Evolutionary conservation across 2,888 invertebrate genomes (phyloP).

Genomic region (Drosophila emarginata): DNA sequence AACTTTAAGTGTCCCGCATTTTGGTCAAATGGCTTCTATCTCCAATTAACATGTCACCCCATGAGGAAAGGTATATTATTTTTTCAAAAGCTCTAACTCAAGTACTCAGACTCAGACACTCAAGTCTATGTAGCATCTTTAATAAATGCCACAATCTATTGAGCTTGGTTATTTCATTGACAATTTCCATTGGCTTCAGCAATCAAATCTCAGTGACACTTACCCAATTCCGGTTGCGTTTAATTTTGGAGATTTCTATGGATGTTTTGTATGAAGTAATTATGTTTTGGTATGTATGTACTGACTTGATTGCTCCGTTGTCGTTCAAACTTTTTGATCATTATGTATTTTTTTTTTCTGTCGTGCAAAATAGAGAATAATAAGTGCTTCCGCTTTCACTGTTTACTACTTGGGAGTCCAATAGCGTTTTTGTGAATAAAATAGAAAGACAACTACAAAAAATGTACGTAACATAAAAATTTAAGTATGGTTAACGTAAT

Average conservation of each 20-base stretch:
- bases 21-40: too few relatives aligned
- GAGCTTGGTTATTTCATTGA: slow-evolving; percentile 31
- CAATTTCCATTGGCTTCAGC: slow-evolving; percentile 26
- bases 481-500: slow-evolving; percentile 37
- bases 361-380: slow-evolving; percentile 50
- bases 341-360: slow-evolving; percentile 24
- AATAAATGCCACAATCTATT: slow-evolving; percentile 6
- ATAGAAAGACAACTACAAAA: slow-evolving; percentile 10
- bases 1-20: too few relatives aligned
- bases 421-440: slow-evolving; percentile 34
- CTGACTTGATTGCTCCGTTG: slow-evolving; percentile 38
- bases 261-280: slow-evolving; percentile 49
- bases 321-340: slow-evolving; percentile 40
- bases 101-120: too few relatives aligned
- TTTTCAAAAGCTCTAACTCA: too few relatives aligned
- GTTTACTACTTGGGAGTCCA: slow-evolving; percentile 39
- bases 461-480: slow-evolving; percentile 39
- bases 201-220: slow-evolving; percentile 36
- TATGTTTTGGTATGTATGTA: slow-evolving; percentile 29
- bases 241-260: slow-evolving; percentile 11
- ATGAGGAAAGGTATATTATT: too few relatives aligned
- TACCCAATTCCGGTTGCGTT: slow-evolving; percentile 63
- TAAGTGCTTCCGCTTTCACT: slow-evolving; percentile 67
- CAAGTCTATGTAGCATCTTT: not conserved
- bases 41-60: too few relatives aligned